Conservation (phyloP, 53 echinoderm and acorn worm species). For the Stichopus horrens region DNA sequence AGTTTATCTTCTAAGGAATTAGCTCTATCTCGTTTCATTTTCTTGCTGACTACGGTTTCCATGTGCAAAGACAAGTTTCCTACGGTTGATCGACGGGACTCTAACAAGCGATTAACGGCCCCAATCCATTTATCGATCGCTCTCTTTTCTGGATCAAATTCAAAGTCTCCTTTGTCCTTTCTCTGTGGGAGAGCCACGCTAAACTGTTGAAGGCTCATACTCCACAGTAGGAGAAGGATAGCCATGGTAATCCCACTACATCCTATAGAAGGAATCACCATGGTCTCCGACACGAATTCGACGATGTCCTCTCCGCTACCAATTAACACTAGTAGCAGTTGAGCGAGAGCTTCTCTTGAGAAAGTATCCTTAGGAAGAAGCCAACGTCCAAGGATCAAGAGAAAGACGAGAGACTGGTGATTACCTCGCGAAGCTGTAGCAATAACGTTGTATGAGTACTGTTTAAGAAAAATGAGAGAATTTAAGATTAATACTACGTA, state of each 20-base stretch:
- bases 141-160: constrained; percentile 1
- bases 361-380: constrained; percentile 49
- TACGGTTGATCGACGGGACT: neutral
- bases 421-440: neutral
- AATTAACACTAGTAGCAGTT: constrained; percentile 45
- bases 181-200: constrained; percentile 53
- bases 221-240: constrained; percentile 37
- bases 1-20: neutral
- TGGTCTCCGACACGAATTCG: constrained; percentile 35
- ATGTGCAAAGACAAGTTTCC: neutral
- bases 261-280: constrained; percentile 19
- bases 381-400: constrained; percentile 48
- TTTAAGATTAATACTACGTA: neutral
- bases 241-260: constrained; percentile 38
- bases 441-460: neutral
- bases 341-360: constrained; percentile 46
- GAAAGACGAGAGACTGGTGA: constrained; percentile 38
- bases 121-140: neutral
- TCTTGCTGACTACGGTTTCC: neutral
- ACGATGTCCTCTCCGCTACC: constrained; percentile 54
- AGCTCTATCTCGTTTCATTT: neutral
- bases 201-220: constrained; percentile 41
- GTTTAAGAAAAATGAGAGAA: neutral
- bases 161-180: neutral
- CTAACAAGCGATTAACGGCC: neutral